Conservation (phyloP, 2,797 vertebrate genomes). For the Nothura maculosa region DNA sequence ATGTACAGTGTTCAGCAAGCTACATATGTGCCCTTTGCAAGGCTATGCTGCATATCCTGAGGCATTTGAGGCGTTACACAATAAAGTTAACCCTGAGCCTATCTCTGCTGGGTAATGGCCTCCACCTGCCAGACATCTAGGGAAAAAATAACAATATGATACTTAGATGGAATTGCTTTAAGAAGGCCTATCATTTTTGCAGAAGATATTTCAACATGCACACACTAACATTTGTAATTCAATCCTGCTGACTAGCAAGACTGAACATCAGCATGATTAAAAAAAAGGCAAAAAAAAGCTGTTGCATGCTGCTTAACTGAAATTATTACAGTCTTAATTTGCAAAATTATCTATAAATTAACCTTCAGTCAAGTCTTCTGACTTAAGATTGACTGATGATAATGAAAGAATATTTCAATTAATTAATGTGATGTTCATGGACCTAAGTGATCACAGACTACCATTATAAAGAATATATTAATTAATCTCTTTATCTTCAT, state of each 20-base stretch:
- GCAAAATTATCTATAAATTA: neutral
- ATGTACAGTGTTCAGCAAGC: conserved; percentile 60
- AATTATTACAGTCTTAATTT: conserved; percentile 34
- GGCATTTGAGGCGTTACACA: conserved; percentile 51
- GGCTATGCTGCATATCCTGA: conserved; percentile 47
- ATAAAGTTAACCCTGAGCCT: conserved; percentile 57
- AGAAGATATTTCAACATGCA: conserved; percentile 55
- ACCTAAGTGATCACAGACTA: conserved; percentile 30
- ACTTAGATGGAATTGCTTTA: conserved; percentile 66
- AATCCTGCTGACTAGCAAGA: conserved; percentile 54
- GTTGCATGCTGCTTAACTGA: neutral
- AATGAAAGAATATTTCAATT: conserved; percentile 35
- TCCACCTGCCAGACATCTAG: conserved; percentile 68
- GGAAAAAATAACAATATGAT: conserved; percentile 59
- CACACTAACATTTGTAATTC: conserved; percentile 62
- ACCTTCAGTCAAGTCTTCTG: neutral
- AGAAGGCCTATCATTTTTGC: conserved; percentile 62
- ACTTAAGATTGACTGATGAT: neutral
- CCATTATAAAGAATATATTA: conserved; percentile 18
- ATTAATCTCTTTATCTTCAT: neutral
- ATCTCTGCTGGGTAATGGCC: conserved; percentile 54
- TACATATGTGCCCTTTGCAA: conserved; percentile 61
- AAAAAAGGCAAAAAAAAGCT: neutral
- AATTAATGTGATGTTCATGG: conserved; percentile 19
- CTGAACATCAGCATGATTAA: conserved; percentile 4